Percentiles rank a stretch among this genome's conserved stretches.
Evolutionary conservation across 2,113 vertebrate species (phyloP).

Genomic region (Calidris pygmaea): DNA sequence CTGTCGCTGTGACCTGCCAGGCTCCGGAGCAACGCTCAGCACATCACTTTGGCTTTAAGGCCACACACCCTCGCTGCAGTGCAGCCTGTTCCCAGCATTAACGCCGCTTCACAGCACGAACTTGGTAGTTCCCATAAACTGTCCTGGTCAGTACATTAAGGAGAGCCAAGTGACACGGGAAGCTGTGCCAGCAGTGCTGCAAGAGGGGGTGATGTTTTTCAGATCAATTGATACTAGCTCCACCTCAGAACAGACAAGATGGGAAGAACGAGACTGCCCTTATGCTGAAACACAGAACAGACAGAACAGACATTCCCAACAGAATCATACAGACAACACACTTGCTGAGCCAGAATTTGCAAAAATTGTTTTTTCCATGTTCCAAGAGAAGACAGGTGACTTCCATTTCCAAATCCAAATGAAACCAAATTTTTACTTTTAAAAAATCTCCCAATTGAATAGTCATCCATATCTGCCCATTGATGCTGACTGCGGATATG

Average conservation of each 20-base stretch:
- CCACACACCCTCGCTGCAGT: neutral
- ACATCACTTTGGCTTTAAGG: neutral
- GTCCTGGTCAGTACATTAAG: neutral
- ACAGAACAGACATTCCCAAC: neutral
- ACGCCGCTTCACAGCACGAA: accelerated
- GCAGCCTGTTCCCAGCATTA: neutral
- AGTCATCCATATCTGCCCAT: neutral
- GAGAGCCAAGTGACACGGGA: neutral
- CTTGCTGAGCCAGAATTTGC: neutral
- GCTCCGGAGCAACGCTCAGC: neutral
- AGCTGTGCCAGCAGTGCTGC: neutral
- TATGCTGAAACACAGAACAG: neutral
- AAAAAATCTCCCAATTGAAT: neutral
- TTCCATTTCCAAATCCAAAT: neutral
- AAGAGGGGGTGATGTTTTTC: neutral
- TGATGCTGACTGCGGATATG: neutral
- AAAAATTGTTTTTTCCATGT: neutral
- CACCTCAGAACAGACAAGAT: neutral
- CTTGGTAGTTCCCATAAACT: neutral
- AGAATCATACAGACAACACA: neutral
- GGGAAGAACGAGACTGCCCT: neutral
- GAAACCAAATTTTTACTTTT: neutral
- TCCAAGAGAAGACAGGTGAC: neutral
- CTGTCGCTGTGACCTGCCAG: neutral
- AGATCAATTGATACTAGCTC: neutral